A percentile compares a stretch with the other conserved stretches of the same genome.
Evolutionary conservation across 1,140 invertebrate species (phyloP).

Genomic region (Stratiolaelaps scimitus): DNA sequence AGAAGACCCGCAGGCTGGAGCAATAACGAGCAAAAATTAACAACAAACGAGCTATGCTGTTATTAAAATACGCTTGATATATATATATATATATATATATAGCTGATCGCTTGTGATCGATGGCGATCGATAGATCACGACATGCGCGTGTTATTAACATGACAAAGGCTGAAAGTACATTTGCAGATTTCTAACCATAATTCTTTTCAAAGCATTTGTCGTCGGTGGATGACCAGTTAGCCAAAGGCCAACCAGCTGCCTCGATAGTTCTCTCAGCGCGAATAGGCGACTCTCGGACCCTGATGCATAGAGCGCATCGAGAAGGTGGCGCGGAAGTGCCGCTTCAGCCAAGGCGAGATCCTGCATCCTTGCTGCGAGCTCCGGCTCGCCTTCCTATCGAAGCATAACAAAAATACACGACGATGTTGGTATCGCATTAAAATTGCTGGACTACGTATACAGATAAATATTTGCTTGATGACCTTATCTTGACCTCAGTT

Average conservation of each 20-base stretch:
- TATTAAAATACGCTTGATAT: no score
- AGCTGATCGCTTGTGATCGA: no score
- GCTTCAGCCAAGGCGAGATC: slow-evolving; percentile 88
- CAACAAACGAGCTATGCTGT: no score
- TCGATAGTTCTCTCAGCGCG: slow-evolving; percentile 71
- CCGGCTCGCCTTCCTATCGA: slow-evolving; percentile 64
- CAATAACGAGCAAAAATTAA: no score
- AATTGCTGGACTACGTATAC: slow-evolving; percentile 1
- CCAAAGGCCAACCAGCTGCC: slow-evolving; percentile 96
- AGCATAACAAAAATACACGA: not conserved
- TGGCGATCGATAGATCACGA: no score
- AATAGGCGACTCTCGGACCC: slow-evolving; percentile 59
- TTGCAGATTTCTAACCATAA: slow-evolving; percentile 57
- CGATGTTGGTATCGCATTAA: not conserved
- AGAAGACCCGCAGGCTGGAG: slow-evolving; percentile 61
- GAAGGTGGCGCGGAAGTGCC: slow-evolving; percentile 81
- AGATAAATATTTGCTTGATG: slow-evolving; percentile 28
- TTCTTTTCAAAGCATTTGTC: slow-evolving; percentile 69
- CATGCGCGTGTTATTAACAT: not conserved
- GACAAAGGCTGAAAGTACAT: not conserved
- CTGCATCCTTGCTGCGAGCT: slow-evolving; percentile 86
- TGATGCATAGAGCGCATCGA: slow-evolving; percentile 75
- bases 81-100: no score
- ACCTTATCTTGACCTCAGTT: slow-evolving; percentile 4
- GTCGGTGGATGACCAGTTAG: slow-evolving; percentile 83